These are phyloP conservation scores for Crotalus tigris DNA, from an alignment of 2,113 vertebrate genomes.

Conservation along the genomic window DNA sequence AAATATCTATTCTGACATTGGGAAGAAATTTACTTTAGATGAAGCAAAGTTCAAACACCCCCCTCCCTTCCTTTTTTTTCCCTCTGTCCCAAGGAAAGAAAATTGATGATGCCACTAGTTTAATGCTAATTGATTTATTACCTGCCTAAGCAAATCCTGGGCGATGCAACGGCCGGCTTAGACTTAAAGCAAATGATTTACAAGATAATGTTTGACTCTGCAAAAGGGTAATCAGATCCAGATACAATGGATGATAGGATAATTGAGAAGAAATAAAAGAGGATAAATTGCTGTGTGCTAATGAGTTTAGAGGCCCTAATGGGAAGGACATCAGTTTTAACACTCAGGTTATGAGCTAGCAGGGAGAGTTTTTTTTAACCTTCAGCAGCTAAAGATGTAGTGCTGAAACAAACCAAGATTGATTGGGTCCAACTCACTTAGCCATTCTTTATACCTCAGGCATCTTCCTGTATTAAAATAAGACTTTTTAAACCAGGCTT, in stretches of 20 bases:
- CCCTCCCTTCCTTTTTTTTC: background rate
- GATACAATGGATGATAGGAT: conserved; percentile 85
- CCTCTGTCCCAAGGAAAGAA: conserved; percentile 63
- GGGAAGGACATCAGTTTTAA: conserved; percentile 83
- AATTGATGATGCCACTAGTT: conserved; percentile 78
- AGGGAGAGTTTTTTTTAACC: conserved; percentile 54
- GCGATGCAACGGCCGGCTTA: conserved; percentile 68
- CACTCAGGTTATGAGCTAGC: conserved; percentile 76
- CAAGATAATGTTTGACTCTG: conserved; percentile 85
- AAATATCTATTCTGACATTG: conserved; percentile 1
- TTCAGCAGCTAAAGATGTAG: conserved; percentile 69
- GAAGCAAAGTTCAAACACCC: conserved; percentile 61
- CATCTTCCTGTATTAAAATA: conserved; percentile 59
- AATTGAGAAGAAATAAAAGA: conserved; percentile 87
- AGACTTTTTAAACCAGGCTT: conserved; percentile 58
- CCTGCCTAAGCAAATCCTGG: conserved; percentile 77
- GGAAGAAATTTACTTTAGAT: conserved; percentile 52
- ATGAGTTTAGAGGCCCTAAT: conserved; percentile 83
- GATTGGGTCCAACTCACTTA: conserved; percentile 74
- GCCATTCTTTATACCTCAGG: conserved; percentile 71
- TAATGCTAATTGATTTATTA: conserved; percentile 86
- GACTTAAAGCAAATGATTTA: conserved; percentile 84
- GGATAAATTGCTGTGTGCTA: conserved; percentile 83
- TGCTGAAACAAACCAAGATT: conserved; percentile 78
- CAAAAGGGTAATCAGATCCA: conserved; percentile 84